Evolutionary conservation across 2,797 vertebrate species (phyloP), one percentile per base, ranked within the genome.

Genomic region (Glossophaga mutica): DNA sequence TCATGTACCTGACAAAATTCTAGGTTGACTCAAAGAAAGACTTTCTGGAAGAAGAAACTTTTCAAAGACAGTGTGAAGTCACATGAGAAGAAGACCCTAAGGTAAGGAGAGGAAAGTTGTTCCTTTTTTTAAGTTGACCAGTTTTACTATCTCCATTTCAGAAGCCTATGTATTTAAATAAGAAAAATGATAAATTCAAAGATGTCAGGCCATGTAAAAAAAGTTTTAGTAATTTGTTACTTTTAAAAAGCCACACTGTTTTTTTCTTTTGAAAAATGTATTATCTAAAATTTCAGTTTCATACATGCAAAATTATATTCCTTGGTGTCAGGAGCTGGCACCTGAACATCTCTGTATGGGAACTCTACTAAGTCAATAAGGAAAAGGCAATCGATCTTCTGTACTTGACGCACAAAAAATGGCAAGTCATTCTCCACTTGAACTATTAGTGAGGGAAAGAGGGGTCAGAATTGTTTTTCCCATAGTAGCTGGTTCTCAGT

Each of bases 261-360:
- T 62, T 84, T 90, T 92, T 50, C 73, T 92, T 89, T 37, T 68
- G 67, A 79, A 96, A 57, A 92, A 85, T 44, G 73, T 81, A 87
- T 21, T 70, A 82, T 9, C 48, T 48, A 87, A 86, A 19, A 67
- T 67, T 79, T 94, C 34, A 79, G 92, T 89, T 90, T 81, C 57
- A 52, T 29, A 46, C 67, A 62, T 16, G 15, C 19, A 92, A 68
- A 89, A 76, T 67, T 59, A 59, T 21, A 85, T 46, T 73, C 32
- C 32, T 44, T 59, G 50, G n/a, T 26, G 29, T 88, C 71, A 79
- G 84, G 67, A 42, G 71, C 84, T 73, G 14, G 76, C 15, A 79
- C 7, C 34, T 81, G 4, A 79, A 86, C 32, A 92, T 50, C 34
- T 89, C 67, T n/a, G 29, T 9, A 11, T 85, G 65, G 65, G 55